Evolutionary conservation across 2,797 vertebrate genomes (phyloP).

Genomic region (Propithecus deckenii): DNA sequence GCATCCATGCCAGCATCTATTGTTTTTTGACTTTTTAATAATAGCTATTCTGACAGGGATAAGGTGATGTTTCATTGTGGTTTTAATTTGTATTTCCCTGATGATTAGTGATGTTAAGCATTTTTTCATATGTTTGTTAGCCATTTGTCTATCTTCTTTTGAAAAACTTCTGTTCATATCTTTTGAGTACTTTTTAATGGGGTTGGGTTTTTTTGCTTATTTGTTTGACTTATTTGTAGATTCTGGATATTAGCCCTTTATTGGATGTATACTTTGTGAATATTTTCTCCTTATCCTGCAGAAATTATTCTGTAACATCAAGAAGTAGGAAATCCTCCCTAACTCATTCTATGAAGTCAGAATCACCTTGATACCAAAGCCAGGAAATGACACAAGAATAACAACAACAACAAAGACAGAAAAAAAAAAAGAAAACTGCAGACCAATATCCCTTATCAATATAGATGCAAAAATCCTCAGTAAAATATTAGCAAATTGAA

Average conservation of each 20-base stretch:
- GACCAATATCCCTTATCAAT: too few species aligned
- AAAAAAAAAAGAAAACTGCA: too few species aligned
- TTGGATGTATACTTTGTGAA: background rate
- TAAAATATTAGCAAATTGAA: too few species aligned
- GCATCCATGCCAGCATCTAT: background rate
- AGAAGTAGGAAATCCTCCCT: too few species aligned
- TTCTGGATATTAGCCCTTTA: background rate
- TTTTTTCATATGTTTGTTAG: background rate
- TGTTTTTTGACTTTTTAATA: background rate
- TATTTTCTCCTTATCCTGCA: background rate
- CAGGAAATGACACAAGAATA: too few species aligned
- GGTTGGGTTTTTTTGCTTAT: background rate
- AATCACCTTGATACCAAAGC: too few species aligned
- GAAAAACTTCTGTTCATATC: background rate
- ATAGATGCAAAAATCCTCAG: too few species aligned
- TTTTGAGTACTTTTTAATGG: background rate
- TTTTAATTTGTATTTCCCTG: background rate
- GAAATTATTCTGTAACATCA: too few species aligned
- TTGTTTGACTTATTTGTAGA: background rate
- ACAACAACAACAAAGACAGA: too few species aligned
- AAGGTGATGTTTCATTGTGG: background rate
- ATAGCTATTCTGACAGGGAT: background rate
- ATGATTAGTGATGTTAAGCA: background rate
- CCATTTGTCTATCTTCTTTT: background rate
- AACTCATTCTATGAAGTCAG: too few species aligned